Percentiles rank a stretch among this genome's conserved stretches.
phyloP scores from a whole-genome alignment of 2,888 invertebrate genomes.

The Andrena camellia region DNA sequence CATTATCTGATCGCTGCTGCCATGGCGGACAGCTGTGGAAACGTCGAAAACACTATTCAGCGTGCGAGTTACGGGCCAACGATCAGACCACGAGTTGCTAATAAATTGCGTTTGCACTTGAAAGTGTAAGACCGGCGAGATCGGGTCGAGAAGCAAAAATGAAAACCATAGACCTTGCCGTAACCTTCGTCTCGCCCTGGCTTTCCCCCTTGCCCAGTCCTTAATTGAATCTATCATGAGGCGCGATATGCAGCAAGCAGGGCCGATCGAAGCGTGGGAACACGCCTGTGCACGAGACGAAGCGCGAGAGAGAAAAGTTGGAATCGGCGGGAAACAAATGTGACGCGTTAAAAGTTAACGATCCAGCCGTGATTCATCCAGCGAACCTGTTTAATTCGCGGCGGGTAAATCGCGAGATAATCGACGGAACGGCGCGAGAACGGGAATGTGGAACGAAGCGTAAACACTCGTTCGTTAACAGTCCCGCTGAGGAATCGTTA shows the following conservation, averaged over 20 bases:
- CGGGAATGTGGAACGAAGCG: not conserved
- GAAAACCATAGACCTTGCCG: conserved; percentile 56
- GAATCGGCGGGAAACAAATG: conserved; percentile 16
- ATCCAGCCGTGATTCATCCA: conserved; percentile 57
- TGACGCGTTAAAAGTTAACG: not conserved
- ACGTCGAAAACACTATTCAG: conserved; percentile 7
- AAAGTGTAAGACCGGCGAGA: conserved; percentile 18
- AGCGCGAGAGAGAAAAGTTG: conserved; percentile 35
- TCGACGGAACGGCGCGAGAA: conserved; percentile 6
- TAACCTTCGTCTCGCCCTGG: conserved; percentile 55
- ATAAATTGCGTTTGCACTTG: conserved; percentile 40
- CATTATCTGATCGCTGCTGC: no score
- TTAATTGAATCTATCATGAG: conserved; percentile 60
- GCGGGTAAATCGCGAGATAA: not conserved
- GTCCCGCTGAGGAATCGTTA: conserved; percentile 24
- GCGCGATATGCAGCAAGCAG: conserved; percentile 36
- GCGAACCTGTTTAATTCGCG: conserved; percentile 13
- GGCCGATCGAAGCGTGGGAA: conserved; percentile 61
- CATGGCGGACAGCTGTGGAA: not conserved
- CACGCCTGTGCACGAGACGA: conserved; percentile 27
- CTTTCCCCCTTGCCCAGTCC: conserved; percentile 60
- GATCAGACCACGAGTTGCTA: conserved; percentile 7
- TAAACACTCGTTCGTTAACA: conserved; percentile 6
- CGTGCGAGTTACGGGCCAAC: conserved; percentile 30
- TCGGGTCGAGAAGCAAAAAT: conserved; percentile 36